phyloP scores from a whole-genome alignment of 2,113 vertebrate species.

The Hippocampus abdominalis region DNA sequence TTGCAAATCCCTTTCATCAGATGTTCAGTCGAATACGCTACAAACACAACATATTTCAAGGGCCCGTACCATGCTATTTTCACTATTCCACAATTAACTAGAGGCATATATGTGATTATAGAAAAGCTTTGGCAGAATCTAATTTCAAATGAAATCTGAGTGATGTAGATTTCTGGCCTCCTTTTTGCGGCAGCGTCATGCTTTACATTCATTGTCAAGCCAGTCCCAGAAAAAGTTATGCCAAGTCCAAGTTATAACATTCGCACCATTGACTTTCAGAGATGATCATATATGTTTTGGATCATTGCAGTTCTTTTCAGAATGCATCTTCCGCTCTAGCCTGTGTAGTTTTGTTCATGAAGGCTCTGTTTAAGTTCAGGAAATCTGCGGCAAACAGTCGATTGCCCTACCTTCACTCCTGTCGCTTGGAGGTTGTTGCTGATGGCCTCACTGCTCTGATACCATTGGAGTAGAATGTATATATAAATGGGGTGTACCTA shows the following conservation, averaged over 20 bases:
- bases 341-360: not conserved
- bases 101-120: too few relatives aligned
- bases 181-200: too few relatives aligned
- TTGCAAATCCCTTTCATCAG: too few relatives aligned
- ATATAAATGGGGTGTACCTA: not conserved
- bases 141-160: too few relatives aligned
- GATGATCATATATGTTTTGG: not conserved
- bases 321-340: not conserved
- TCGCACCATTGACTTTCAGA: not conserved
- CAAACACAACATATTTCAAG: too few relatives aligned
- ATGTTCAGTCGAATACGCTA: too few relatives aligned
- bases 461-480: not conserved
- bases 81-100: too few relatives aligned
- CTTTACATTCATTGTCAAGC: not conserved
- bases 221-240: not conserved
- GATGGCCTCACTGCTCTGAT: not conserved
- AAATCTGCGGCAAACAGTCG: not conserved
- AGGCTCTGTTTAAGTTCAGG: not conserved
- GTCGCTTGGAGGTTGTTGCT: not conserved
- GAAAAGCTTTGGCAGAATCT: too few relatives aligned
- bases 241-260: not conserved
- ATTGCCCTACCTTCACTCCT: not conserved
- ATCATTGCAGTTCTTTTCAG: conserved; percentile 15
- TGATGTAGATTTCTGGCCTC: too few relatives aligned
- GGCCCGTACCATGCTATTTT: too few relatives aligned